Evolutionary conservation across 2,888 invertebrate species (phyloP), one percentile per base, ranked within the genome.

Genomic region (Ichneumoninae sp.): DNA sequence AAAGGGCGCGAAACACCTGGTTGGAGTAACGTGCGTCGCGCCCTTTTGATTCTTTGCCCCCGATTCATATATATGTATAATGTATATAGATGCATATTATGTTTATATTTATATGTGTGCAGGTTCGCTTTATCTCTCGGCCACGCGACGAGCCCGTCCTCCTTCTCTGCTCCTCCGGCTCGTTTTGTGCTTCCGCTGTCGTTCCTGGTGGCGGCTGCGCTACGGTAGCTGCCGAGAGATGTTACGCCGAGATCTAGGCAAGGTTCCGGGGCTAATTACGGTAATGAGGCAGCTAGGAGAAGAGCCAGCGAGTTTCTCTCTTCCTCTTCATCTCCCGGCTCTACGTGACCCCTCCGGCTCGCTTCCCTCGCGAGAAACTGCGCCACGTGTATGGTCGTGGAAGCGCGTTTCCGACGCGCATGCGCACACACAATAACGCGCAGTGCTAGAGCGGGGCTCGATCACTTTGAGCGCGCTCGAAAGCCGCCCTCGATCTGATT

Each of bases 201-300:
- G 81, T 68, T 77, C 75, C 70, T 47, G 63, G 54, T 66, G 73
- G 80, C 73, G 80, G 30, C 36, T 54, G 65, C 33, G 50, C 50
- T 57, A 47, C 40, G 47, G 60, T 68, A 78, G 71, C 54, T 70
- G 76, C 82, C 81, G 74, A 66, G 91, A 91, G 91, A 91, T 91
- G 88, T 81, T 89, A 81, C 83, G 85, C 82, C 84, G 86, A 90
- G 91, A 91, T 91, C 86, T 80, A 83, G 87, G 88, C 83, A 82
- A 86, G 88, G 87, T 91, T 90, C 88, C 88, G 86, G 89, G 88
- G 87, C 90, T 91, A 91, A 91, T 91, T 91, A 91, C 91, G 89
- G 89, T 91, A 91, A 91, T 91, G 91, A 91, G 90, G 86, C 88
- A 87, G 84, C 87, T 87, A 87, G 88, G 85, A 88, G 74, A 63